Conservation (phyloP, 2,797 vertebrate species). For the Myotis findleyi region DNA sequence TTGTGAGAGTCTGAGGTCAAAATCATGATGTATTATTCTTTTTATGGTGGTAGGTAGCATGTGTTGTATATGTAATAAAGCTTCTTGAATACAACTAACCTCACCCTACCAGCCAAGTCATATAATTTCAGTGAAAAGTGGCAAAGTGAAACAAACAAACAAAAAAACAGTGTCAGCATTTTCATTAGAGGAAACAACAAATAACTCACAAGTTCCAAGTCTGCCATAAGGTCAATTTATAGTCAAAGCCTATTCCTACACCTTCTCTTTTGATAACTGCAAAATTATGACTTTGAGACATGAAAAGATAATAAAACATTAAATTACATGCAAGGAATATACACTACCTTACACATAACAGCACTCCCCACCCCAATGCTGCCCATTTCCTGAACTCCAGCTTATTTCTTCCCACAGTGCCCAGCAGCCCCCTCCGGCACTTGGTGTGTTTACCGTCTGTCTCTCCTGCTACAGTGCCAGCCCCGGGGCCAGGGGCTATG, state of each 20-base stretch:
- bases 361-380: neutral
- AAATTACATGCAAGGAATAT: neutral
- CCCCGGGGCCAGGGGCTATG: neutral
- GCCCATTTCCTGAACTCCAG: too few species aligned
- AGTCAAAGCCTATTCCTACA: neutral
- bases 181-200: neutral
- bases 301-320: slow-evolving; percentile 6
- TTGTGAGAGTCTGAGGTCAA: neutral
- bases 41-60: neutral
- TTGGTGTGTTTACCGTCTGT: neutral
- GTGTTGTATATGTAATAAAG: neutral
- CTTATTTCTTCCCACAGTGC: neutral
- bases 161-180: neutral
- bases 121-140: slow-evolving; percentile 28
- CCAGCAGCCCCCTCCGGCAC: accelerated
- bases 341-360: neutral
- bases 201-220: neutral
- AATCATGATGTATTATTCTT: neutral
- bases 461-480: neutral
- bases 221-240: neutral
- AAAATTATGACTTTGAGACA: neutral
- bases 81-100: neutral
- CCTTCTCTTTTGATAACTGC: neutral
- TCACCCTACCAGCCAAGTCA: neutral
- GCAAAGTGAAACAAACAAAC: neutral